Evolutionary conservation across 1,140 invertebrate species (phyloP).

Genomic region (Neotoxoptera formosana): DNA sequence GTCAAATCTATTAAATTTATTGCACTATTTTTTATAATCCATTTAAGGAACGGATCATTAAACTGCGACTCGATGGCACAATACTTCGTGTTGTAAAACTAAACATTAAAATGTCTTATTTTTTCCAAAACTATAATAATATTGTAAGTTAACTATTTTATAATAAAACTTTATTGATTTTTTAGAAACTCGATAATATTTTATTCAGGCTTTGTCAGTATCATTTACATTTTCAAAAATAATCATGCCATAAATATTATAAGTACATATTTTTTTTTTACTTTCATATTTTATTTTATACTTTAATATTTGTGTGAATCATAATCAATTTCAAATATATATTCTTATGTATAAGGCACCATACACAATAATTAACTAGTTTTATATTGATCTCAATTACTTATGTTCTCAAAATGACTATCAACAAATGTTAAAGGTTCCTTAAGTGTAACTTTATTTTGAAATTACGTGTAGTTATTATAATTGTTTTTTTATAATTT

Average conservation of each 20-base stretch:
- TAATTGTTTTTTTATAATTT: not conserved
- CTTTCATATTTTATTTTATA: constrained; percentile 11
- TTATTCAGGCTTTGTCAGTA: not conserved
- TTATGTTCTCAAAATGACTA: not conserved
- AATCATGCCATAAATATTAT: not conserved
- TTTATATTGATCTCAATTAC: not conserved
- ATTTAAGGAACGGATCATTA: constrained; percentile 33
- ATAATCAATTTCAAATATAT: not conserved
- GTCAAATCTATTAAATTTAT: not conserved
- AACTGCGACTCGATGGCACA: not conserved
- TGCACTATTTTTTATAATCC: not conserved
- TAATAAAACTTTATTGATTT: not conserved
- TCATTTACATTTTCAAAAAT: not conserved
- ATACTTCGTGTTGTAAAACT: not conserved
- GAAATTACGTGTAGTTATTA: not conserved
- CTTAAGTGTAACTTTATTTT: constrained; percentile 19
- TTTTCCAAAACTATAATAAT: not conserved
- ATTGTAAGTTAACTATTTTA: not conserved
- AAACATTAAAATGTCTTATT: not conserved
- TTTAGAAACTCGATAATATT: not conserved
- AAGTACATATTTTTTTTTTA: constrained; percentile 13
- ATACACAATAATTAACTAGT: not conserved
- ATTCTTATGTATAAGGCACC: not conserved
- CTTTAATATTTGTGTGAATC: not conserved
- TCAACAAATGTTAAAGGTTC: not conserved